Percentiles rank a stretch among this genome's conserved stretches.
Evolutionary conservation across 92 coral and sea anemone species (phyloP).

Genomic region (Epizoanthus rinbou): DNA sequence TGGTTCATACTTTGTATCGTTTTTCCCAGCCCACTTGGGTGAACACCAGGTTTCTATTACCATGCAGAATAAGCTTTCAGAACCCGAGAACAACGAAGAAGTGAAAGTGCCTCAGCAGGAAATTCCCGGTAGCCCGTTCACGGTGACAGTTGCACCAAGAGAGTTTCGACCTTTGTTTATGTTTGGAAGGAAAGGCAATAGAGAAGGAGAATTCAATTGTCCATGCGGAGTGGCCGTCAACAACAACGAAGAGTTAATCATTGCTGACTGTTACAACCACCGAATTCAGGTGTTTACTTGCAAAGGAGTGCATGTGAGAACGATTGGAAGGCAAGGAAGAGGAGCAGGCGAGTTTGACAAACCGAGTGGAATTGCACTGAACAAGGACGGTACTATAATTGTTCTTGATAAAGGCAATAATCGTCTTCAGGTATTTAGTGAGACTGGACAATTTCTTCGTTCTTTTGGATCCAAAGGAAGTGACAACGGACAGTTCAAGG

Average conservation of each 20-base stretch:
- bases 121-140: slow-evolving; percentile 31
- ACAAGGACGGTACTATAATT: slow-evolving; percentile 16
- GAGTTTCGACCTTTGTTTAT: slow-evolving; percentile 10
- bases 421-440: slow-evolving; percentile 1
- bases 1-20: too few species aligned
- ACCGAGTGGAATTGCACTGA: slow-evolving; percentile 31
- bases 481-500: background rate
- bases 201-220: background rate
- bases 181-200: slow-evolving; percentile 17
- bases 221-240: slow-evolving; percentile 50
- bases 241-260: slow-evolving; percentile 25
- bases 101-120: background rate
- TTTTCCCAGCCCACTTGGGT: too few species aligned
- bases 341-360: slow-evolving; percentile 7
- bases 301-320: slow-evolving; percentile 9
- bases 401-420: slow-evolving; percentile 14
- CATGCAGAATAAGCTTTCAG: too few species aligned
- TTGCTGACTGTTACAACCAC: slow-evolving; percentile 13
- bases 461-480: background rate
- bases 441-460: background rate
- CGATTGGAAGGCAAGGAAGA: too few species aligned
- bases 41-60: too few species aligned
- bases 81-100: background rate
- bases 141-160: slow-evolving; percentile 9
- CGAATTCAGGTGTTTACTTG: slow-evolving; percentile 25